Conservation (phyloP, 2,797 vertebrate species). For the Sciaenops ocellatus region DNA sequence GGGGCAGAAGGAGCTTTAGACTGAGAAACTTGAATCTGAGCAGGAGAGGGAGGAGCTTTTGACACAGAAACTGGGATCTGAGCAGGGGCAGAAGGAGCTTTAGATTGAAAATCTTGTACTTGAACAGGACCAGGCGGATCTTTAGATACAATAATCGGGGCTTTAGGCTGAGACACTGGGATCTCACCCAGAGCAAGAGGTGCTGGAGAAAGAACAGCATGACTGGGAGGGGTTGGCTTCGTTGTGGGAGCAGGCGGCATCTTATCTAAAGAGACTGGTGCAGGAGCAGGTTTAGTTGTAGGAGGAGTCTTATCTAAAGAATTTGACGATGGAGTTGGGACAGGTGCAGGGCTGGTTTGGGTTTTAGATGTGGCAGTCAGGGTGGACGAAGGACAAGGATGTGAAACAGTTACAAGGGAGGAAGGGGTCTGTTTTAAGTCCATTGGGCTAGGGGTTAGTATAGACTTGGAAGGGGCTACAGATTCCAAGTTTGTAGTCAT, state of each 20-base stretch:
- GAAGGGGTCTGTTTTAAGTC: conserved; percentile 48
- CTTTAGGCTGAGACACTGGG: conserved; percentile 34
- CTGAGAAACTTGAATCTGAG: neutral
- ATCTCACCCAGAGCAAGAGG: conserved; percentile 38
- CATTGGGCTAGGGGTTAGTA: conserved; percentile 24
- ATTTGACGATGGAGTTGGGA: conserved; percentile 39
- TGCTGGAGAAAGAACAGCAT: conserved; percentile 33
- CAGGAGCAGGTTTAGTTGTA: conserved; percentile 32
- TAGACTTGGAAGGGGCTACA: conserved; percentile 49
- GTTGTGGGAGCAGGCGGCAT: conserved; percentile 28
- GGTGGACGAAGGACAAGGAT: conserved; percentile 24
- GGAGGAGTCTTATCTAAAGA: conserved; percentile 54
- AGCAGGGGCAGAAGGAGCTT: conserved; percentile 13
- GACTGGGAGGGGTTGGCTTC: conserved; percentile 22
- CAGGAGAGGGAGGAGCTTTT: conserved; percentile 2
- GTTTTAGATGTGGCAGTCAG: conserved; percentile 35
- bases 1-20: neutral
- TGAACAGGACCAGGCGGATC: conserved; percentile 16
- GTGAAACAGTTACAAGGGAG: conserved; percentile 33
- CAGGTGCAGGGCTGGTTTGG: conserved; percentile 42
- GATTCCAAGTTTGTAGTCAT: conserved; percentile 29
- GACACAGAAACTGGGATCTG: conserved; percentile 12
- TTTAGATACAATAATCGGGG: conserved; percentile 19
- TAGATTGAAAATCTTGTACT: conserved; percentile 27
- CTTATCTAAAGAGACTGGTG: conserved; percentile 53